phyloP scores from a whole-genome alignment of 2,888 invertebrate species.

The Chirona hameri region DNA sequence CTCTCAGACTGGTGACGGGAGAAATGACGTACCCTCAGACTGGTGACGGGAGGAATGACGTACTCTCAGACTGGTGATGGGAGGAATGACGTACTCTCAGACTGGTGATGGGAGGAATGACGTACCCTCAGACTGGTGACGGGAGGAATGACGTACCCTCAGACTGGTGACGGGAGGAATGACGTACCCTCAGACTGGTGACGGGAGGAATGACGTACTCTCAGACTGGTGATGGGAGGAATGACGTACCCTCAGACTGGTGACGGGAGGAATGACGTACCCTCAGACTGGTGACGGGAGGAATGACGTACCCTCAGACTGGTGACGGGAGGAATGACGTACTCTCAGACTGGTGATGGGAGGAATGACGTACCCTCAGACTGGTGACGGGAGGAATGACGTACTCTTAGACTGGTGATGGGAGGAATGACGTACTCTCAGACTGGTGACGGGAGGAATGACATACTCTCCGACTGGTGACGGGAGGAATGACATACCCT shows the following conservation, averaged over 20 bases:
- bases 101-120: slow-evolving; percentile 66
- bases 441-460: slow-evolving; percentile 58
- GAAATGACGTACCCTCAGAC: neutral
- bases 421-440: slow-evolving; percentile 46
- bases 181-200: slow-evolving; percentile 83
- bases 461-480: slow-evolving; percentile 54
- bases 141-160: slow-evolving; percentile 48
- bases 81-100: slow-evolving; percentile 76
- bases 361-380: slow-evolving; percentile 50
- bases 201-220: too few species aligned
- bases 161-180: slow-evolving; percentile 56
- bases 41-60: slow-evolving; percentile 58
- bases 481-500: slow-evolving; percentile 46
- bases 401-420: slow-evolving; percentile 82
- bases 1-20: too few species aligned
- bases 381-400: slow-evolving; percentile 58
- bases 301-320: slow-evolving; percentile 86
- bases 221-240: too few species aligned
- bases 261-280: slow-evolving; percentile 54
- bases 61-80: slow-evolving; percentile 55
- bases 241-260: slow-evolving; percentile 50
- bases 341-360: slow-evolving; percentile 57
- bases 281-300: slow-evolving; percentile 55
- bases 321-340: slow-evolving; percentile 58
- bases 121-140: slow-evolving; percentile 58